phyloP scores from a whole-genome alignment of 1,140 invertebrate genomes.

The Papilio machaon region DNA sequence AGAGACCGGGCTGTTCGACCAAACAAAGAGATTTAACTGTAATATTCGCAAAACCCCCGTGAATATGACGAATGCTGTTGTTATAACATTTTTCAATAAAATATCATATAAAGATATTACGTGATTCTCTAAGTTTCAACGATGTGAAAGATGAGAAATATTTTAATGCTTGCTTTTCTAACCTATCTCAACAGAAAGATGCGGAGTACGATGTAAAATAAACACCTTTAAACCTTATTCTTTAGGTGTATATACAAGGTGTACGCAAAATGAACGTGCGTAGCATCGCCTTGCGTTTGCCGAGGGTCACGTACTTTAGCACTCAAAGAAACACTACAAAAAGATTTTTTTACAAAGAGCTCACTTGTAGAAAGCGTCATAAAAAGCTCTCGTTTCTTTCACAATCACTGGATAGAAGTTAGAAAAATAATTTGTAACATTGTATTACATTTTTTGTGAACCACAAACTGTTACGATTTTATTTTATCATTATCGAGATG shows the following conservation, averaged over 20 bases:
- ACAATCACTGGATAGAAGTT: not conserved
- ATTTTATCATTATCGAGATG: no score
- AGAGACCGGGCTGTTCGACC: not conserved
- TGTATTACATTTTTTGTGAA: no score
- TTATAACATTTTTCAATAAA: constrained; percentile 18
- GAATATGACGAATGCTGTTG: constrained; percentile 15
- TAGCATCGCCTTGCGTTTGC: constrained; percentile 7
- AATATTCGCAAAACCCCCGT: constrained; percentile 18
- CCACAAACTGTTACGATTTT: no score
- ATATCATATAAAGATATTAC: not conserved
- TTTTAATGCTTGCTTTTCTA: constrained; percentile 1
- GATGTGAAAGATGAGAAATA: not conserved
- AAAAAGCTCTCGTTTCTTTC: not conserved
- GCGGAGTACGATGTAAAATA: not conserved
- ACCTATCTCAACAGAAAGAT: constrained; percentile 6
- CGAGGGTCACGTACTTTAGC: constrained; percentile 11
- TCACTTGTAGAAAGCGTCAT: not conserved
- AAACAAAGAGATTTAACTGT: constrained; percentile 37
- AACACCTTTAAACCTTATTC: constrained; percentile 15
- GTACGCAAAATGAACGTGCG: constrained; percentile 25
- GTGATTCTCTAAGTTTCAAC: not conserved
- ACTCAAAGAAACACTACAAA: constrained; percentile 23
- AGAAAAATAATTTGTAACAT: not conserved
- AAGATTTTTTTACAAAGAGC: constrained; percentile 17
- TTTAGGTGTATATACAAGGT: not conserved